Evolutionary conservation across 2,888 invertebrate genomes (phyloP).

Genomic region (Hoplodrina ambigua): DNA sequence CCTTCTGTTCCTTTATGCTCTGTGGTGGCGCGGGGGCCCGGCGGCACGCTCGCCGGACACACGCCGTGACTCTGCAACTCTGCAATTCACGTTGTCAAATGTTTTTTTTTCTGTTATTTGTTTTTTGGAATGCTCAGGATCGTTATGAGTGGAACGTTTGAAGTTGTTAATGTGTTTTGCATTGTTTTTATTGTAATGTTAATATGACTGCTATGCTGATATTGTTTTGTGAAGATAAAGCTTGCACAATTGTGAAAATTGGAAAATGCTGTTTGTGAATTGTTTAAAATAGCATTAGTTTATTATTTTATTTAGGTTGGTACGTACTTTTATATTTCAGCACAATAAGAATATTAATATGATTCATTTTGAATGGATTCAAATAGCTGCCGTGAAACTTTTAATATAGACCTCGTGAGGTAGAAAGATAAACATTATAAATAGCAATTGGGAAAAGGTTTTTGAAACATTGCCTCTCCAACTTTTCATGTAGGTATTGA

Average conservation of each 20-base stretch:
- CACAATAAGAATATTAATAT: no score
- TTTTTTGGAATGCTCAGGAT: conserved; percentile 24
- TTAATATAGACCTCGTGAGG: no score
- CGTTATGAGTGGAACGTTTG: conserved; percentile 12
- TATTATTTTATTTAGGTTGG: not conserved
- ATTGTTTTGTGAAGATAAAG: not conserved
- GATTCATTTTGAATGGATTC: no score
- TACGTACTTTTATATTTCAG: no score
- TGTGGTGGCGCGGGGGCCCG: not conserved
- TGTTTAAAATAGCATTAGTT: not conserved
- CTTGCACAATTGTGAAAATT: not conserved
- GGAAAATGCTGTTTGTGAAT: not conserved
- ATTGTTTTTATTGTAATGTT: not conserved
- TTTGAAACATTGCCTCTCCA: no score
- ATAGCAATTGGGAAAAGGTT: no score
- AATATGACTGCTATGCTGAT: not conserved
- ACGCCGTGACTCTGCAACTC: conserved; percentile 47
- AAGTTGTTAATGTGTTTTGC: conserved; percentile 23
- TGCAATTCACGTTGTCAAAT: conserved; percentile 33
- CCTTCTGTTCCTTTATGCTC: not conserved
- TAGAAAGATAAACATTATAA: no score
- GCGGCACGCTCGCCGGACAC: not conserved
- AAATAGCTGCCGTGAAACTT: no score
- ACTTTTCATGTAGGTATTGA: no score
- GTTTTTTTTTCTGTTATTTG: conserved; percentile 35